phyloP scores from a whole-genome alignment of 2,113 vertebrate genomes.

The Aldabrachelys gigantea region DNA sequence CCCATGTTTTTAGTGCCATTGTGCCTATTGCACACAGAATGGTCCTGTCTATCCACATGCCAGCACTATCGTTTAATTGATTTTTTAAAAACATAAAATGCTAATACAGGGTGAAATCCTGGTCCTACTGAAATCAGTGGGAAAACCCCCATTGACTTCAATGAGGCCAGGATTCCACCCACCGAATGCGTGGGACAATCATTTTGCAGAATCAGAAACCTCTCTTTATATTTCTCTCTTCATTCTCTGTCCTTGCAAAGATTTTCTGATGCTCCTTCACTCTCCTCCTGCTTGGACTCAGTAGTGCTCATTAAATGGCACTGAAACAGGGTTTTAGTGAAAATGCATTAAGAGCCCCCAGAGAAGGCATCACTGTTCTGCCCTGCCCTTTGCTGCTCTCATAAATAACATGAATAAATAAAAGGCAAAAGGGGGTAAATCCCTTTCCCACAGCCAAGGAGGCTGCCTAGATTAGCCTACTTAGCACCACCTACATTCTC shows the following conservation, averaged over 20 bases:
- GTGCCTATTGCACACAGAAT: neutral
- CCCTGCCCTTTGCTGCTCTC: neutral
- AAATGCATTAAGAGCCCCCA: neutral
- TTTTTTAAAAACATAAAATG: neutral
- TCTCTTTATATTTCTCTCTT: neutral
- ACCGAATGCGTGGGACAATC: neutral
- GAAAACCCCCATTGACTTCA: accelerated
- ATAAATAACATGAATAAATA: accelerated
- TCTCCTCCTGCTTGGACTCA: neutral
- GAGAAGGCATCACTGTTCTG: neutral
- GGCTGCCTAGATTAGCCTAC: neutral
- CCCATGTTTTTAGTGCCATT: neutral
- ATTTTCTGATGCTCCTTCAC: neutral
- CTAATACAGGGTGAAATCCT: neutral
- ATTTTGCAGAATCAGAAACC: accelerated
- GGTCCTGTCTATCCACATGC: neutral
- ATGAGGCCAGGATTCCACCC: neutral
- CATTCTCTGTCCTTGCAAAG: neutral
- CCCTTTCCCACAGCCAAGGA: neutral
- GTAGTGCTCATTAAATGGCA: neutral
- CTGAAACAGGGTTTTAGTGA: neutral
- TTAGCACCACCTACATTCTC: neutral
- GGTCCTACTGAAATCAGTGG: neutral
- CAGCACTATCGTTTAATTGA: neutral
- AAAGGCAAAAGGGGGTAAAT: neutral